phyloP scores from a whole-genome alignment of 1,140 invertebrate species.

The Melipona quadrifasciata region DNA sequence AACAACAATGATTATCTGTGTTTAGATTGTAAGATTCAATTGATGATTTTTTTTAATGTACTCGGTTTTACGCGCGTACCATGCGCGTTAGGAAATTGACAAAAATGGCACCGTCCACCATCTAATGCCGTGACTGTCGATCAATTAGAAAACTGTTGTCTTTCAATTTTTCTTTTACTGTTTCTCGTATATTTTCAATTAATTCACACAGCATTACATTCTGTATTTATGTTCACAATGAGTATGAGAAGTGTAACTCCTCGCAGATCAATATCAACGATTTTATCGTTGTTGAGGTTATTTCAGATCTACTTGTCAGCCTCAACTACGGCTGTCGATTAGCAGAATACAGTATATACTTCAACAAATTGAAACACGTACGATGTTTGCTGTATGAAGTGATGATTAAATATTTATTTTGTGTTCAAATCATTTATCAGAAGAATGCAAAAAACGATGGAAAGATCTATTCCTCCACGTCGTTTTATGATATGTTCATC shows the following conservation, averaged over 20 bases:
- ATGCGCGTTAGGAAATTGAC: slow-evolving; percentile 29
- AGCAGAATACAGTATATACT: not conserved
- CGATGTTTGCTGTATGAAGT: not conserved
- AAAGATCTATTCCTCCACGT: not conserved
- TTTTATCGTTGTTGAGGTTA: slow-evolving; percentile 33
- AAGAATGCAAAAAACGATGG: not conserved
- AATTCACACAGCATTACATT: not conserved
- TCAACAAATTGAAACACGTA: slow-evolving; percentile 4
- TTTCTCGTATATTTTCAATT: not conserved
- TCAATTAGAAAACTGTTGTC: slow-evolving; percentile 26
- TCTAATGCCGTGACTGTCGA: slow-evolving; percentile 24
- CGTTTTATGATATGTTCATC: not conserved
- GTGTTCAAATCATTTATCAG: not conserved
- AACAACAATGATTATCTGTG: slow-evolving; percentile 3
- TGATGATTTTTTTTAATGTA: not conserved
- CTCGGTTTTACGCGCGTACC: slow-evolving; percentile 30
- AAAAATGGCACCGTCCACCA: slow-evolving; percentile 56
- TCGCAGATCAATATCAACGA: not conserved
- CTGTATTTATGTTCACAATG: not conserved
- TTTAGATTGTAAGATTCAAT: not conserved
- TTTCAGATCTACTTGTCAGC: slow-evolving; percentile 29
- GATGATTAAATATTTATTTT: not conserved
- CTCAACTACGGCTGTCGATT: not conserved
- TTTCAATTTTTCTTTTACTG: not conserved
- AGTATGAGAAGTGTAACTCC: not conserved